These are phyloP conservation scores for Mechanitis messenoides DNA, from an alignment of 2,888 invertebrate species.

Conservation along the genomic window DNA sequence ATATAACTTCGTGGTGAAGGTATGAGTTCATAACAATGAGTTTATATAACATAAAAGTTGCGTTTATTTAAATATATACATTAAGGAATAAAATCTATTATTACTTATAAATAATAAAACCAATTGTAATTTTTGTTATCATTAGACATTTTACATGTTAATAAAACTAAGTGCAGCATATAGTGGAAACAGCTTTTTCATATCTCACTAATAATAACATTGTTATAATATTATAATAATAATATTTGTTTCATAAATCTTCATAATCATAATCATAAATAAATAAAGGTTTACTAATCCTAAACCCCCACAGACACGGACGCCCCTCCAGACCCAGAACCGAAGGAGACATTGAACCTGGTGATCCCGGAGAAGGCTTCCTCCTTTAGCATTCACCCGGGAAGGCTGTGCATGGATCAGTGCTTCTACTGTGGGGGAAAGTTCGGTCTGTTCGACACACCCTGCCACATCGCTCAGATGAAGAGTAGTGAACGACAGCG, in stretches of 20 bases:
- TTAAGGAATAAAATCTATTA: no score
- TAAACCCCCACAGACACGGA: conserved; percentile 44
- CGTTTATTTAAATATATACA: no score
- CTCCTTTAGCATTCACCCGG: conserved; percentile 91
- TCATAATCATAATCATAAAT: neutral
- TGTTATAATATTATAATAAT: neutral
- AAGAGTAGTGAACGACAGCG: conserved; percentile 88
- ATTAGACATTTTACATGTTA: no score
- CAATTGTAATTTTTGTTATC: no score
- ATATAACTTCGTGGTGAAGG: no score
- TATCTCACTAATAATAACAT: neutral
- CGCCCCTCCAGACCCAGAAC: conserved; percentile 58
- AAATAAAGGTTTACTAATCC: neutral
- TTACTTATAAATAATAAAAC: no score
- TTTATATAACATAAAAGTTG: no score
- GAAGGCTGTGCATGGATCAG: conserved; percentile 87
- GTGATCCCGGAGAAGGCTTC: conserved; percentile 93
- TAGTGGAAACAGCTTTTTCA: no score
- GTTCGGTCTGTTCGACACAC: conserved; percentile 90
- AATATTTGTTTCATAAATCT: neutral
- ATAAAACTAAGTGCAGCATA: no score
- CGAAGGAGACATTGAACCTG: conserved; percentile 77
- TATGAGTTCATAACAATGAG: no score
- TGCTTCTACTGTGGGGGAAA: conserved; percentile 92
- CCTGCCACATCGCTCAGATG: conserved; percentile 91